Evolutionary conservation across 2,797 vertebrate species (phyloP).

Genomic region (Aphelocoma californica): DNA sequence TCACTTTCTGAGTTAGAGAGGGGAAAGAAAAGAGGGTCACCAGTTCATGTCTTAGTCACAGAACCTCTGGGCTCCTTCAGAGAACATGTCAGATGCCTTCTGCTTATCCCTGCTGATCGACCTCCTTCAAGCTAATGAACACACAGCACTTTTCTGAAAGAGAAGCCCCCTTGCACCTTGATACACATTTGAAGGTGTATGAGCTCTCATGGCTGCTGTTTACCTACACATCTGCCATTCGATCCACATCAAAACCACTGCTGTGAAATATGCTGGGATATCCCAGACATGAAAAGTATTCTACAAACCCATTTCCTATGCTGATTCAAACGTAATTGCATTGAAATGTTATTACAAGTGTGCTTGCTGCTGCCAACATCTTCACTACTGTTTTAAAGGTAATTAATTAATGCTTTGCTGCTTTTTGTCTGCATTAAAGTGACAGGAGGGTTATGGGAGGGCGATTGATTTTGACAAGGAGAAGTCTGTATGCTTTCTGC

Average conservation of each 20-base stretch:
- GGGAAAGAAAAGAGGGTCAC: not conserved
- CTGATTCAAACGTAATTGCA: not conserved
- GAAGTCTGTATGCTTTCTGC: conserved; percentile 34
- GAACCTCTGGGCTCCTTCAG: not conserved
- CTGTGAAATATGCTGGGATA: not conserved
- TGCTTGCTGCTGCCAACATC: conserved; percentile 42
- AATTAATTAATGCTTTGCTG: conserved; percentile 70
- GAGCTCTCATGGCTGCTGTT: not conserved
- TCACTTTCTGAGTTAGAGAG: not conserved
- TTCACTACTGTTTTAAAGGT: conserved; percentile 28
- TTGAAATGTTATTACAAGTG: conserved; percentile 15
- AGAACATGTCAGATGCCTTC: not conserved
- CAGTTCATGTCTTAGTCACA: not conserved
- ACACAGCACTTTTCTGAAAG: not conserved
- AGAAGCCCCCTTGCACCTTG: not conserved
- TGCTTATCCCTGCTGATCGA: not conserved
- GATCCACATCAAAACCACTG: not conserved
- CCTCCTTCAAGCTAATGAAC: not conserved
- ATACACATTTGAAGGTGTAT: not conserved
- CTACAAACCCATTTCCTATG: not conserved
- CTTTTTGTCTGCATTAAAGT: conserved; percentile 57
- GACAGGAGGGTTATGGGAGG: conserved; percentile 63
- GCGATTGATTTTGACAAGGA: conserved; percentile 63
- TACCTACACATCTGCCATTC: not conserved
- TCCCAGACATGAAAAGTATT: not conserved